A percentile compares a stretch with the other conserved stretches of the same genome.
Conservation (phyloP, 2,888 invertebrate genomes). For the Galeruca laticollis region DNA sequence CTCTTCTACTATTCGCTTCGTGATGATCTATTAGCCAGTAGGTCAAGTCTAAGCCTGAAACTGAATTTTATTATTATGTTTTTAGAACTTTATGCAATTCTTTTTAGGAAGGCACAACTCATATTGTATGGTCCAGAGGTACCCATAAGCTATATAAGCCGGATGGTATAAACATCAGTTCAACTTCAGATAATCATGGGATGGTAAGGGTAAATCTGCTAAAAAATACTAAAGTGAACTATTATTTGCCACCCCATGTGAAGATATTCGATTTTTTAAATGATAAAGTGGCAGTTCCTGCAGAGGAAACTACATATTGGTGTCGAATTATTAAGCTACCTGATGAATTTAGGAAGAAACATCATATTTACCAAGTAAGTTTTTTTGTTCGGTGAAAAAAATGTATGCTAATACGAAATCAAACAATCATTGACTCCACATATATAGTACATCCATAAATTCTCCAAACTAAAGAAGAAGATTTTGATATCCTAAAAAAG, state of each 20-base stretch:
- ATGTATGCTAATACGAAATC: background rate
- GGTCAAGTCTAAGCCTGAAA: too few relatives aligned
- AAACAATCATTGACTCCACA: background rate
- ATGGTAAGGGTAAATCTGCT: conserved; percentile 83
- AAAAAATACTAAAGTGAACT: conserved; percentile 65
- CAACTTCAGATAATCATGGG: conserved; percentile 73
- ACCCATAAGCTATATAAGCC: conserved; percentile 78
- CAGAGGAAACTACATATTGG: conserved; percentile 96
- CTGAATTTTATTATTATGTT: background rate
- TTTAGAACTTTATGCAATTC: background rate
- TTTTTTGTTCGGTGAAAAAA: conserved; percentile 18
- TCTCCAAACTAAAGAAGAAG: too few relatives aligned
- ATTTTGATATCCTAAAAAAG: too few relatives aligned
- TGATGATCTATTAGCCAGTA: too few relatives aligned
- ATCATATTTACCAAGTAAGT: conserved; percentile 81
- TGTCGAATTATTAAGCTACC: conserved; percentile 89
- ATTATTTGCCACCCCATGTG: conserved; percentile 67
- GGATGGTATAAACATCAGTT: conserved; percentile 73
- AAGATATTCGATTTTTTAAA: conserved; percentile 74
- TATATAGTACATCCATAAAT: too few relatives aligned
- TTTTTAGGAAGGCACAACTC: conserved; percentile 87
- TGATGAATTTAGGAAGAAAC: conserved; percentile 74
- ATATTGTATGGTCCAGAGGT: conserved; percentile 87
- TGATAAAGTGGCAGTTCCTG: conserved; percentile 80
- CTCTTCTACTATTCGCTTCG: too few relatives aligned